These are phyloP conservation scores for Pangasius macronema DNA, from an alignment of 2,797 vertebrate genomes.

Conservation along the genomic window DNA sequence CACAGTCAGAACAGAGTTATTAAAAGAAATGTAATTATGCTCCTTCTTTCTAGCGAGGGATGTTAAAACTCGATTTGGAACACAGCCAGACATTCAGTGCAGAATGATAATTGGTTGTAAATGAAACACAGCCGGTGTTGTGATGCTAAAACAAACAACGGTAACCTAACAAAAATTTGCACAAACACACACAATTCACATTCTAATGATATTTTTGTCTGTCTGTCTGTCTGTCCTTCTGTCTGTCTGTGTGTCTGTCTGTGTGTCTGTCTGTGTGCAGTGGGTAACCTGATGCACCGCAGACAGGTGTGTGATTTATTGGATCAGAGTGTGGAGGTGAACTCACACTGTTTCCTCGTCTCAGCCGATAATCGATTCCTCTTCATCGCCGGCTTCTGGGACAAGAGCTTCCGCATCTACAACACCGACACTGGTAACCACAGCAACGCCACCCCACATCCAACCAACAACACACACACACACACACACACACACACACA, in stretches of 20 bases:
- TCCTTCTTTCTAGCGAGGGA: neutral
- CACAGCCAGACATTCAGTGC: neutral
- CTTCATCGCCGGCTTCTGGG: slow-evolving; percentile 98
- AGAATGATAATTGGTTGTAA: neutral
- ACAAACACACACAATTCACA: neutral
- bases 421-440: slow-evolving; percentile 91
- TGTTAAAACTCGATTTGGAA: neutral
- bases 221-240: neutral
- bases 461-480: slow-evolving; percentile 16
- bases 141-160: neutral
- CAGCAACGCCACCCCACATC: neutral
- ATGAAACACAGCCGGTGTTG: neutral
- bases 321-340: slow-evolving; percentile 96
- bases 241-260: neutral
- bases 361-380: slow-evolving; percentile 94
- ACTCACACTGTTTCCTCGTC: slow-evolving; percentile 93
- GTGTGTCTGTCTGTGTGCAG: neutral
- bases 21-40: neutral
- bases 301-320: slow-evolving; percentile 94
- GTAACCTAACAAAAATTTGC: neutral
- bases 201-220: neutral
- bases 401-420: slow-evolving; percentile 97
- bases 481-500: slow-evolving; percentile 2
- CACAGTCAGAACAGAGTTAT: neutral
- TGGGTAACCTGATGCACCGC: slow-evolving; percentile 73